Evolutionary conservation across 2,797 vertebrate genomes (phyloP), one percentile per base, ranked within the genome.

Genomic region (Hippocampus kuda): DNA sequence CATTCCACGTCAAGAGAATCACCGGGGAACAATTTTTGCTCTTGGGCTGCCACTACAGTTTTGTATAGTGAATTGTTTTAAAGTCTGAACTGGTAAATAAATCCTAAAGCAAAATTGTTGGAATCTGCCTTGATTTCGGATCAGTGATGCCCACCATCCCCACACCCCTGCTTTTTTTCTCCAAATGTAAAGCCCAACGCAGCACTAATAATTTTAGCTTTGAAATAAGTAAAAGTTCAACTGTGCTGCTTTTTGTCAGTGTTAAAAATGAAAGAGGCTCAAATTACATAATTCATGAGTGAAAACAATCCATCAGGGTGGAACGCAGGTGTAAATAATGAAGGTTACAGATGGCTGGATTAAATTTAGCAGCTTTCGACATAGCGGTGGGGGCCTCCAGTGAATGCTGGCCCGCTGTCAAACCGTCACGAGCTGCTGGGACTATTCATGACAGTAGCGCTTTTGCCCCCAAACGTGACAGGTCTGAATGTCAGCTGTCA

Each of bases 281-380:
- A 64, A 65, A 16, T 27, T 44, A 26, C 44, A 65, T 46, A 27
- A 65, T 48, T n/a, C 63, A 48, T 48, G 15, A 48, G 44, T 65
- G 63, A 65, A 48, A 65, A 65, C 24, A 46, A 65, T 65, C 63
- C 63, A 65, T 48, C 63, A 1, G 42, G 15, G 63, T 18, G 24
- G 63, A 26, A 24, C 63, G 20, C 63, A 65, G 63, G 63, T 65
- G 44, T 65, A 65, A 65, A 65, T 65, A 65, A 65, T 65, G 63
- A 46, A 65, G 42, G 7, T 15, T 65, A 48, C 63, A 65, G 63
- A 65, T 65, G 63, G 63, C 16, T 16, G 22, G 65, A 54, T 51
- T 67, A 54, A 54, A 51, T 34, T 38, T 54, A 53, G 51, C 65
- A 26, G 4, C 2, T 27, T 15, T 24, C n/a, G 48, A 18, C 24